Evolutionary conservation across 2,113 vertebrate genomes (phyloP), one percentile per base, ranked within the genome.

Genomic region (Rhineura floridana): DNA sequence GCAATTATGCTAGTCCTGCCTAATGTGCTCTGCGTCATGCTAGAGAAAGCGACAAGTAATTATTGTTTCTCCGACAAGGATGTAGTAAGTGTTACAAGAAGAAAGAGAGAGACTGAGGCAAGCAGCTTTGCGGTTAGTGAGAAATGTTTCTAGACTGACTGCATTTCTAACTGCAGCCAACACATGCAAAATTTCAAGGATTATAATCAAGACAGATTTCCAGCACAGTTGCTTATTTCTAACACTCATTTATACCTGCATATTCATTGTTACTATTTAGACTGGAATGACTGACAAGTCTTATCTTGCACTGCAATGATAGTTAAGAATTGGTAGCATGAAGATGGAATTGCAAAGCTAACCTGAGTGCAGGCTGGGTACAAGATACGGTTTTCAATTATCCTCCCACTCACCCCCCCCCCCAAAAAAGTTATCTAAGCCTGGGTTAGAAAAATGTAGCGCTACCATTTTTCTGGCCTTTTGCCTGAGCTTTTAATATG

Each of bases 111-210:
- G n/a, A 46, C 0, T 81, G 33, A 1, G 0, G 17, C 44, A 8
- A 30, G 28, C 6, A 79, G 33, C 33, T 30, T 4, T n/a, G 8
- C n/a, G 8, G 77, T 44, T 88, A 33, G 21, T 33, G 0, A 81
- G 62, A 88, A 89, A 84, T 13, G 21, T 33, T 78, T 69, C 7
- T 69, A 39, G 87, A 76, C 30, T 87, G 12, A 89, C 46, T 92
- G 65, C 21, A 13, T 69, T 23, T 87, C 78, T 59, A 48, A 12
- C 67, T 48, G 17, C 52, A 33, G 39, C 39, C 77, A 91, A 46
- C 8, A 46, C 80, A 28, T 48, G 63, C 63, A 44, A 15, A 48
- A 1, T 46, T 81, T 77, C n/a, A 75, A 91, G 83, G 84, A 67
- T 1, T 87, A 33, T 52, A 87, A 72, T 21, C 28, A 48, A 50